Evolutionary conservation across 2,797 vertebrate genomes (phyloP), one percentile per base, ranked within the genome.

Genomic region (Setipinna tenuifilis): DNA sequence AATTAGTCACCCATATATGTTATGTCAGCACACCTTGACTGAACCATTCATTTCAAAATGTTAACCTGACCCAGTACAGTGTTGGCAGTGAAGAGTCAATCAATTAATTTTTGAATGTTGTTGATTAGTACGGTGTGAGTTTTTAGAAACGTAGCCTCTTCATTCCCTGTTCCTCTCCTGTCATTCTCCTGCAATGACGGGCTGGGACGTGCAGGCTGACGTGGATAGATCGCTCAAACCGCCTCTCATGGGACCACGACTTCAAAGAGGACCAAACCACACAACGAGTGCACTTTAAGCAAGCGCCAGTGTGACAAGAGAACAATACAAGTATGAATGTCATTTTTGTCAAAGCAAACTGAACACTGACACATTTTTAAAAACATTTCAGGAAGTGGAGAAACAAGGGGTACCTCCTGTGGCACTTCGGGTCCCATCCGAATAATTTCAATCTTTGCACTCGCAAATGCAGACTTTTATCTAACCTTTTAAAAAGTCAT

Each of bases 231-330:
- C 92, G 91, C 93, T 94, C 93, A 94, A 94, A 93, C 91, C 91
- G 58, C 89, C 92, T 94, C 94, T 93, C 92, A 92, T 87, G 94
- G 94, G 94, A 94, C 92, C 93, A 88, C 88, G 31, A 93, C 94
- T 94, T 95, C 94, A 95, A 95, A 95, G 95, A 48, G 85, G 87
- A 94, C 92, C 92, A 92, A 95, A 93, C 89, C 92, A 93, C 93
- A 93, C 88, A 91, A 90, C 88, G 90, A 93, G 92, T 91, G 91
- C 94, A 95, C 93, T 93, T 94, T 92, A 93, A 93, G 93, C 93
- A 90, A 92, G 90, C 92, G 90, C 93, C 88, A 91, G 89, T 91
- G 90, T 92, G 93, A 95, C 95, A 94, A 94, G 93, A 93, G 91
- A 93, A 90, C 92, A 92, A 93, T 93, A 91, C 93, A 95, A 94